These are phyloP conservation scores for Brachionus rotundiformis DNA, from an alignment of 1,140 invertebrate genomes.

Conservation along the genomic window DNA sequence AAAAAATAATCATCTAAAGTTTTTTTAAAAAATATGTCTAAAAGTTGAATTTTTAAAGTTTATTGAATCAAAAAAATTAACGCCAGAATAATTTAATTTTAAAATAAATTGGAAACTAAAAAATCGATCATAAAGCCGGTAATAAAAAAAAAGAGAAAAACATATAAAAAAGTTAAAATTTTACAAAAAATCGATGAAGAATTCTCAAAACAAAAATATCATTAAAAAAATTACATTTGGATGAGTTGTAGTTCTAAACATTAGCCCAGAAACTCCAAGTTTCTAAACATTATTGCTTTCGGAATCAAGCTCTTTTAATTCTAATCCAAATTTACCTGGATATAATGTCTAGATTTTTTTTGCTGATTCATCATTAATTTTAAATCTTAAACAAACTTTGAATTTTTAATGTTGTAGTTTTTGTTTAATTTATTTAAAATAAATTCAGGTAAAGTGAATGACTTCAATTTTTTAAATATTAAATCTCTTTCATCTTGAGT, in stretches of 20 bases:
- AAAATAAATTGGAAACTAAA: neutral
- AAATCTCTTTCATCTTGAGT: neutral
- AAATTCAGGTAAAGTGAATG: constrained; percentile 30
- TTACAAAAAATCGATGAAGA: neutral
- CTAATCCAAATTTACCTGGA: neutral
- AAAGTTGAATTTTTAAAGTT: neutral
- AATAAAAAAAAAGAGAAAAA: neutral
- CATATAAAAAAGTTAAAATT: neutral
- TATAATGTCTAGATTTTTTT: neutral
- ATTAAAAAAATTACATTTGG: neutral
- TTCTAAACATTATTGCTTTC: neutral
- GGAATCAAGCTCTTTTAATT: neutral
- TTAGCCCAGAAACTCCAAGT: neutral
- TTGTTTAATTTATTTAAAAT: constrained; percentile 32
- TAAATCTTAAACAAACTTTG: neutral
- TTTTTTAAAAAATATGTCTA: too few relatives aligned
- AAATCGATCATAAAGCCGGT: neutral
- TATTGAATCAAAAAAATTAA: neutral
- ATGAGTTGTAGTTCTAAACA: neutral
- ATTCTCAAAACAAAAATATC: neutral
- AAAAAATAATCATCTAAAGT: neutral
- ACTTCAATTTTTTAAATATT: constrained; percentile 21
- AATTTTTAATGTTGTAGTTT: neutral
- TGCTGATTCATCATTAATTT: neutral
- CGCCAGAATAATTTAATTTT: neutral